Conservation (phyloP, 2,113 vertebrate genomes). For the Triplophysa tibetana region DNA sequence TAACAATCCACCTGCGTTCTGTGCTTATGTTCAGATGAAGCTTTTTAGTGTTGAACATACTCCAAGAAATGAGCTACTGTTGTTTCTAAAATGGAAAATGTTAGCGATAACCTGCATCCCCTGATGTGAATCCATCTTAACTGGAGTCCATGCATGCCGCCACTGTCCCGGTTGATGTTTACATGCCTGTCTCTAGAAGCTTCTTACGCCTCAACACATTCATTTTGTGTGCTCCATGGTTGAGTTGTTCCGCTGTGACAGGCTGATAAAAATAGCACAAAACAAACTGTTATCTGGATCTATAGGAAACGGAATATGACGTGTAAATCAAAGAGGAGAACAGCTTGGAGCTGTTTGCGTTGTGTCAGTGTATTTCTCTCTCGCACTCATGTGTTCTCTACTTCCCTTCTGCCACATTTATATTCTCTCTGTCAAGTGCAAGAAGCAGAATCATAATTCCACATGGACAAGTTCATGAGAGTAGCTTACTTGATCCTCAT, state of each 20-base stretch:
- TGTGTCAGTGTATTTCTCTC: constrained; percentile 31
- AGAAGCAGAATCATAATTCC: constrained; percentile 7
- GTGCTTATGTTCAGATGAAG: constrained; percentile 48
- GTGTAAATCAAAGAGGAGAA: constrained; percentile 56
- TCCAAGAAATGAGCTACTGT: constrained; percentile 48
- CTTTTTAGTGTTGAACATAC: constrained; percentile 44
- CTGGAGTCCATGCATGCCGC: background rate
- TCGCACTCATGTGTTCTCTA: background rate
- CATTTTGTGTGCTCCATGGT: background rate
- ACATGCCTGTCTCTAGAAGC: background rate
- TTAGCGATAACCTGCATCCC: constrained; percentile 33
- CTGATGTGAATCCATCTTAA: constrained; percentile 20
- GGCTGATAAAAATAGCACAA: constrained; percentile 27
- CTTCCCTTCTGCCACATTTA: constrained; percentile 10
- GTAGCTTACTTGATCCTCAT: background rate
- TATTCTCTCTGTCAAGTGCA: constrained; percentile 37
- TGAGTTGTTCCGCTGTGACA: background rate
- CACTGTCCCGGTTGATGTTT: background rate
- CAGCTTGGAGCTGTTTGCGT: constrained; percentile 57
- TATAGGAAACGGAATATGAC: constrained; percentile 48
- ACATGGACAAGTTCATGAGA: constrained; percentile 36
- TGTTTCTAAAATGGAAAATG: constrained; percentile 35
- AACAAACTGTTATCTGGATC: constrained; percentile 19
- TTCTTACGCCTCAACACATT: background rate
- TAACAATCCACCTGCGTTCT: constrained; percentile 36